These are phyloP conservation scores for Rhimphoctona megacephalus DNA, from an alignment of 2,888 invertebrate species.

Conservation along the genomic window DNA sequence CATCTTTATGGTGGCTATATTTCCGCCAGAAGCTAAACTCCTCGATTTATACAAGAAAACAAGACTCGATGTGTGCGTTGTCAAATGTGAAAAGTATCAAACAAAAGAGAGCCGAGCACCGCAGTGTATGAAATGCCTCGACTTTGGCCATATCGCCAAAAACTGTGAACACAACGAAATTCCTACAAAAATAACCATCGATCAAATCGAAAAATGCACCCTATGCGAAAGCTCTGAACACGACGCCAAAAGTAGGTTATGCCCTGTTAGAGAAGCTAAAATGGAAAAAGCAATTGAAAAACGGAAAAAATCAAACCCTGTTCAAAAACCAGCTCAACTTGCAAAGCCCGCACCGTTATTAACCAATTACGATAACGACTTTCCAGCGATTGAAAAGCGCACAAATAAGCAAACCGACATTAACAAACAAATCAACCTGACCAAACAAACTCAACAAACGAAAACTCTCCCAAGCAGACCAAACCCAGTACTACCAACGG, in stretches of 20 bases:
- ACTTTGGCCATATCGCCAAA: slow-evolving; percentile 25
- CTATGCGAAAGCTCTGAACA: slow-evolving; percentile 9
- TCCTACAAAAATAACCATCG: neutral
- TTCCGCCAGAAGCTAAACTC: neutral
- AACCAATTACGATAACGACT: slow-evolving; percentile 13
- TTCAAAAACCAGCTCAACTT: neutral
- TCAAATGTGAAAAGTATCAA: slow-evolving; percentile 22
- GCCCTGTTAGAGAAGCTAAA: slow-evolving; percentile 5
- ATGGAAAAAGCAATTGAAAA: slow-evolving; percentile 37
- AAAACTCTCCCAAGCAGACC: neutral
- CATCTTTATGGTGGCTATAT: slow-evolving; percentile 2
- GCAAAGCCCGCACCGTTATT: neutral
- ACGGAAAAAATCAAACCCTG: slow-evolving; percentile 13
- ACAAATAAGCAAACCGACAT: neutral
- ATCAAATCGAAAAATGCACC: slow-evolving; percentile 9
- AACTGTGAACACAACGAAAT: slow-evolving; percentile 21
- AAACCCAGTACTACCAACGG: neutral
- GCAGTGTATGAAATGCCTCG: slow-evolving; percentile 30
- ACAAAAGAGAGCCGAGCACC: neutral
- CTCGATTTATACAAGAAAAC: slow-evolving; percentile 17
- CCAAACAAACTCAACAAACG: slow-evolving; percentile 15
- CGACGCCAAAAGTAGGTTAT: slow-evolving; percentile 19
- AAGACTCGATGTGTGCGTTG: neutral
- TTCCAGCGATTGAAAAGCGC: slow-evolving; percentile 4
- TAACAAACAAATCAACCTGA: neutral